Evolutionary conservation across 2,113 vertebrate genomes (phyloP).

Genomic region (Dipodomys ordii): DNA sequence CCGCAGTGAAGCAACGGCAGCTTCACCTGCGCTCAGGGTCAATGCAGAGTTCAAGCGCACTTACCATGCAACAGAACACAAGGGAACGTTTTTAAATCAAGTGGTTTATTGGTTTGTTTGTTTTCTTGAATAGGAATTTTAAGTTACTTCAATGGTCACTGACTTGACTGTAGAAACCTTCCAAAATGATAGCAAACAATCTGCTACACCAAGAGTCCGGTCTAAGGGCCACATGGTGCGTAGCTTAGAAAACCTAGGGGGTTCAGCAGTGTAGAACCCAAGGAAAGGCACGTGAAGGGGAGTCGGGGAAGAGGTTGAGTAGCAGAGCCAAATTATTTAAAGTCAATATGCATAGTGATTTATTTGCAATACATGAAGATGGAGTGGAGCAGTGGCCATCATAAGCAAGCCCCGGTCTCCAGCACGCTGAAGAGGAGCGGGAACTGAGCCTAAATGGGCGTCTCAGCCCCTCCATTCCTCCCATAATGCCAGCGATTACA

Average conservation of each 20-base stretch:
- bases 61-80: conserved; percentile 20
- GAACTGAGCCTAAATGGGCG: background rate
- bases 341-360: conserved; percentile 63
- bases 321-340: conserved; percentile 38
- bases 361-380: conserved; percentile 68
- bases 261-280: accelerated
- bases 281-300: background rate
- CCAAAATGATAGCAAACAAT: conserved; percentile 41
- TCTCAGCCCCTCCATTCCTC: background rate
- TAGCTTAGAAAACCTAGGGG: background rate
- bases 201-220: background rate
- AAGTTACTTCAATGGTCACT: conserved; percentile 56
- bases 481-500: background rate
- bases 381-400: background rate
- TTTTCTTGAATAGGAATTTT: conserved; percentile 54
- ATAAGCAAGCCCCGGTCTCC: background rate
- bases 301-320: background rate
- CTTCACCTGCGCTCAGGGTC: background rate
- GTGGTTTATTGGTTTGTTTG: conserved; percentile 36
- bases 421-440: background rate
- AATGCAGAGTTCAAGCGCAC: conserved; percentile 2
- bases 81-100: conserved; percentile 22
- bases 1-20: accelerated
- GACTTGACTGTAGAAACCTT: conserved; percentile 49
- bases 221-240: background rate